These are phyloP conservation scores for Argyresthia goedartella DNA, from an alignment of 2,888 invertebrate species.

Conservation along the genomic window DNA sequence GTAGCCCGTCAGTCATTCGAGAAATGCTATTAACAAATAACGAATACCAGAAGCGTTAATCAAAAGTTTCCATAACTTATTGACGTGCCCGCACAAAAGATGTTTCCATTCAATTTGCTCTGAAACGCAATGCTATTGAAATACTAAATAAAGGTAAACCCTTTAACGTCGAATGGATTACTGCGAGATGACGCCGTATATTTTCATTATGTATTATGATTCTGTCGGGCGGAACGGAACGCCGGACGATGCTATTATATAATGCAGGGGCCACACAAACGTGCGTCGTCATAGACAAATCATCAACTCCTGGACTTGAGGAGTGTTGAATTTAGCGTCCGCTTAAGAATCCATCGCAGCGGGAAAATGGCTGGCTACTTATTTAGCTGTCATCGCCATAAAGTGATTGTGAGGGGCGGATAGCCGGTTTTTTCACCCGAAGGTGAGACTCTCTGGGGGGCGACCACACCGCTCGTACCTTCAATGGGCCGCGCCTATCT, in stretches of 20 bases:
- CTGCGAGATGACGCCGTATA: conserved; percentile 50
- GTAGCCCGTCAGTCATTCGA: not conserved
- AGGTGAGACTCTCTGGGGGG: conserved; percentile 44
- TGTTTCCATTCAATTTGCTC: not conserved
- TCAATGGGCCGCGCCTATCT: conserved; percentile 45
- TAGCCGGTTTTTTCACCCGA: conserved; percentile 28
- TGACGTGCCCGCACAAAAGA: not conserved
- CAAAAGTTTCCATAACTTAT: not conserved
- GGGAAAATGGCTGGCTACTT: conserved; percentile 33
- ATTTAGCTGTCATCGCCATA: conserved; percentile 53
- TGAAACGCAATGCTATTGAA: conserved; percentile 19
- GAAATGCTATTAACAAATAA: not conserved
- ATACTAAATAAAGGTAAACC: conserved; percentile 43
- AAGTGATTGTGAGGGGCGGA: conserved; percentile 44
- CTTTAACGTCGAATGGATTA: conserved; percentile 33
- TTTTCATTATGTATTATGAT: conserved; percentile 26
- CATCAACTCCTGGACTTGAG: conserved; percentile 38
- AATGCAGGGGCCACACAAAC: conserved; percentile 15
- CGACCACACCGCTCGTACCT: conserved; percentile 51
- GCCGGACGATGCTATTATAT: conserved; percentile 10
- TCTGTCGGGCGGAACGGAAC: conserved; percentile 11
- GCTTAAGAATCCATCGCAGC: conserved; percentile 33
- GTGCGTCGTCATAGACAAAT: conserved; percentile 53
- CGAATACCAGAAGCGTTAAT: not conserved
- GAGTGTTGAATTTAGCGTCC: conserved; percentile 61